phyloP scores from a whole-genome alignment of 2,113 vertebrate species.

The Cottus gobio region DNA sequence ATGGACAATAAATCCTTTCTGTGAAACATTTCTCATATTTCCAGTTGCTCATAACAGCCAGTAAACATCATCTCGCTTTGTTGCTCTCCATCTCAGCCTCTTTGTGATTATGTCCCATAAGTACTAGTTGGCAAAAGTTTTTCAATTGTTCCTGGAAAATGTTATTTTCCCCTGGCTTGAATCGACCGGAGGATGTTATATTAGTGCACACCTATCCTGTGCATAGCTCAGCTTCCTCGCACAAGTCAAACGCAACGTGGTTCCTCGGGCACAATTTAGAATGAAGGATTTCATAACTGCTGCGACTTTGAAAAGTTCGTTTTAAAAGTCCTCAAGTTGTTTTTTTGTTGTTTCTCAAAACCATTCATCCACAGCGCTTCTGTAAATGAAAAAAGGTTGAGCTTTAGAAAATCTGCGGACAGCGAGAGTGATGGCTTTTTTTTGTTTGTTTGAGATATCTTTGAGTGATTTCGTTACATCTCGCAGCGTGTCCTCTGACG shows the following conservation, averaged over 20 bases:
- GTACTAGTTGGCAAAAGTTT: constrained; percentile 16
- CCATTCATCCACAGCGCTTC: constrained; percentile 23
- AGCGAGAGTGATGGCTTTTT: constrained; percentile 55
- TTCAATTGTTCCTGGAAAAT: constrained; percentile 26
- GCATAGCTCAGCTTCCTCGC: constrained; percentile 29
- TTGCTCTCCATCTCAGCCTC: background rate
- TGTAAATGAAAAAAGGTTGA: constrained; percentile 41
- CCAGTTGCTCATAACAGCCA: background rate
- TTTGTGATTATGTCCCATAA: background rate
- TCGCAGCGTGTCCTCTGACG: constrained; percentile 57
- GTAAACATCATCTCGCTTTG: background rate
- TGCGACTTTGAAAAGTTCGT: constrained; percentile 55
- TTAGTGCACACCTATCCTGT: constrained; percentile 77
- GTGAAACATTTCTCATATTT: background rate
- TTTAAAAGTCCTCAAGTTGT: constrained; percentile 25
- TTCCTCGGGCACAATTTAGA: constrained; percentile 21
- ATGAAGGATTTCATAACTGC: constrained; percentile 22
- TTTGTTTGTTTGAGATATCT: constrained; percentile 64
- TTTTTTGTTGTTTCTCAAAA: constrained; percentile 35
- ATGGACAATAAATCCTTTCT: background rate
- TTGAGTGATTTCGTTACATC: constrained; percentile 62
- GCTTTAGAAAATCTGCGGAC: constrained; percentile 36
- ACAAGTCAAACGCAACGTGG: constrained; percentile 1
- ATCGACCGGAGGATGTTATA: constrained; percentile 65
- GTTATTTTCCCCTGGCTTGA: constrained; percentile 22